Evolutionary conservation across 2,797 vertebrate species (phyloP).

Genomic region (Phataginus tricuspis): DNA sequence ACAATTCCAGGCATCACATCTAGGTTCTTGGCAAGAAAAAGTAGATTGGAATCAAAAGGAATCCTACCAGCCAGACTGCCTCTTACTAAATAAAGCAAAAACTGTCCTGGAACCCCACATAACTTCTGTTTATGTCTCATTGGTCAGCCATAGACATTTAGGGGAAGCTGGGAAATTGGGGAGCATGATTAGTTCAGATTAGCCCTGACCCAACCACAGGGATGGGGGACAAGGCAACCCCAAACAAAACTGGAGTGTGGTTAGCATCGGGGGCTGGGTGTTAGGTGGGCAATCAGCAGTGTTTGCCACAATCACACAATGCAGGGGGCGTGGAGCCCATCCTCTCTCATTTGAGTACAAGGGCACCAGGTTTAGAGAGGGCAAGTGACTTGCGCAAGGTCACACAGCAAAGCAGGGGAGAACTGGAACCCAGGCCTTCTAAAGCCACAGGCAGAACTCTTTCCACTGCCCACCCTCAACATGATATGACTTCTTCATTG

Average conservation of each 20-base stretch:
- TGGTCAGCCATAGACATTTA: background rate
- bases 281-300: background rate
- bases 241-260: background rate
- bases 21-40: background rate
- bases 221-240: background rate
- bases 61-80: background rate
- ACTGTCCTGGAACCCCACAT: background rate
- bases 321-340: background rate
- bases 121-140: background rate
- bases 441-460: background rate
- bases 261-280: too few species aligned
- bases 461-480: rapidly evolving
- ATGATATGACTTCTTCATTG: background rate
- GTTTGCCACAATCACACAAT: background rate
- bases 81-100: background rate
- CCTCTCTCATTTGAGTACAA: too few species aligned
- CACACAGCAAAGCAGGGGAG: background rate
- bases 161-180: background rate
- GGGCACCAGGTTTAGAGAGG: background rate
- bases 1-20: background rate
- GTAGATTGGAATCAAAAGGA: background rate
- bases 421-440: background rate
- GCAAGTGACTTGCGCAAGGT: background rate
- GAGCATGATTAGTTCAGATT: background rate
- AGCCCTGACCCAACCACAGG: background rate